Conservation (phyloP, 2,797 vertebrate species). For the Liasis olivaceus region DNA sequence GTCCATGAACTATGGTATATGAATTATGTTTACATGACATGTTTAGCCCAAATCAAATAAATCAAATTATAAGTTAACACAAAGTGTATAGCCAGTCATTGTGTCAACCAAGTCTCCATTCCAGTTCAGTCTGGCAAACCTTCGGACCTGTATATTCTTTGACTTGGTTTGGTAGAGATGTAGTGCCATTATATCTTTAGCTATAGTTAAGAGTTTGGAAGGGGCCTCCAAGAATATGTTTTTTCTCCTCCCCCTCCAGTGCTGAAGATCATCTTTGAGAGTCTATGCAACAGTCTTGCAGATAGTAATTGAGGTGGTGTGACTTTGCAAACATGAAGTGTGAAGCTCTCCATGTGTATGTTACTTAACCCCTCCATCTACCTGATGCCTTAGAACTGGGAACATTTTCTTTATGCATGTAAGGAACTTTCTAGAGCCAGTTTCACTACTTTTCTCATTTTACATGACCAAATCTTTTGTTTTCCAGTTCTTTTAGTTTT, state of each 20-base stretch:
- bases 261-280: neutral
- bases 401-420: neutral
- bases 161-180: neutral
- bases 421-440: neutral
- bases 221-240: neutral
- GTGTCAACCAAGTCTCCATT: neutral
- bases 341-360: neutral
- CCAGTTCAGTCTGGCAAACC: neutral
- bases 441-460: neutral
- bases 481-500: constrained; percentile 38
- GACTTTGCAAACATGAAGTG: neutral
- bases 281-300: neutral
- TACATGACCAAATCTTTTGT: neutral
- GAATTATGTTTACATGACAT: too few species aligned
- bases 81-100: too few species aligned
- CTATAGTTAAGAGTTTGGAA: neutral
- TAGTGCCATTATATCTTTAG: too few species aligned
- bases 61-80: too few species aligned
- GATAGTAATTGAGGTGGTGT: too few species aligned
- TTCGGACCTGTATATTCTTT: neutral
- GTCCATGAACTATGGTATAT: too few species aligned
- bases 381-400: neutral
- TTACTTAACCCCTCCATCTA: neutral
- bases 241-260: neutral
- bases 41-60: too few species aligned